Conservation (phyloP, 2,888 invertebrate species). For the Pseudococcus jackbeardsleyi region DNA sequence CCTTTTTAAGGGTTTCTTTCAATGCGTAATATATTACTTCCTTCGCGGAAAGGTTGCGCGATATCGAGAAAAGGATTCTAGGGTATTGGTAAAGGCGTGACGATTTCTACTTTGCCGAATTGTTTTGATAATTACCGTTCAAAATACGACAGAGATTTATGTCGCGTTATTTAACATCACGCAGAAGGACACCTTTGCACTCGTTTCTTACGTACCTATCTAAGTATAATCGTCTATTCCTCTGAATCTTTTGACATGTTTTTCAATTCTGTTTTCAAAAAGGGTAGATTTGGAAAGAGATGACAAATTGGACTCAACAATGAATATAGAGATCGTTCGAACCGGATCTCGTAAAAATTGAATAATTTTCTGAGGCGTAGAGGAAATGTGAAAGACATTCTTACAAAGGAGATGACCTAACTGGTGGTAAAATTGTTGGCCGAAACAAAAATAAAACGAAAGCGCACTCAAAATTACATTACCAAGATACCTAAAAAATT, state of each 20-base stretch:
- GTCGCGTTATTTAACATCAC: background rate
- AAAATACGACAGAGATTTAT: constrained; percentile 37
- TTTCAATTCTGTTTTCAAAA: background rate
- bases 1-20: constrained; percentile 18
- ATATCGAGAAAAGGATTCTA: constrained; percentile 6
- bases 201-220: background rate
- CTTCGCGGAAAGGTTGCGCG: constrained; percentile 21
- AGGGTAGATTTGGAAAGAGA: background rate
- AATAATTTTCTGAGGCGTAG: background rate
- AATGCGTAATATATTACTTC: constrained; percentile 58
- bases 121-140: constrained; percentile 48
- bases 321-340: background rate
- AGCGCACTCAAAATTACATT: no score
- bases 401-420: no score
- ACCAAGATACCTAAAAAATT: no score
- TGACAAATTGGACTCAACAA: background rate
- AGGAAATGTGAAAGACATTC: no score
- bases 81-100: constrained; percentile 11
- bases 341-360: background rate
- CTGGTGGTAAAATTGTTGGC: no score
- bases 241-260: background rate
- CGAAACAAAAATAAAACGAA: no score
- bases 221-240: background rate
- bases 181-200: background rate
- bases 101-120: background rate